phyloP scores from a whole-genome alignment of 23 tunicate species.

The Ascidia mentula region DNA sequence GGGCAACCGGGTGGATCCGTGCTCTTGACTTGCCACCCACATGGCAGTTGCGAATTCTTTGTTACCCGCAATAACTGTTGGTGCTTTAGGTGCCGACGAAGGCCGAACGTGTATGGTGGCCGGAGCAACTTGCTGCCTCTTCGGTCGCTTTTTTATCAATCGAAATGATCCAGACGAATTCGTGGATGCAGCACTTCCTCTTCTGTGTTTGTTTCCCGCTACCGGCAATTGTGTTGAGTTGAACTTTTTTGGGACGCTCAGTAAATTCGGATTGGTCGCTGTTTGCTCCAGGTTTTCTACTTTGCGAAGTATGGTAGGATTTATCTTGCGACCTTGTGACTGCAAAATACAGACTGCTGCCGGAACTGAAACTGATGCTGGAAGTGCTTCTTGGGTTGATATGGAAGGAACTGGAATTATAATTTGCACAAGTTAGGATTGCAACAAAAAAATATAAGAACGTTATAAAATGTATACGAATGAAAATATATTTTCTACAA shows the following conservation, averaged over 20 bases:
- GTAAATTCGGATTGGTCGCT: neutral
- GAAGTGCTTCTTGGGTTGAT: neutral
- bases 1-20: neutral
- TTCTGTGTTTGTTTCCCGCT: slow-evolving; percentile 19
- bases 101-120: neutral
- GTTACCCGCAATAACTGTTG: neutral
- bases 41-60: slow-evolving; percentile 18
- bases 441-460: too few relatives aligned
- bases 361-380: neutral
- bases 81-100: slow-evolving; percentile 17
- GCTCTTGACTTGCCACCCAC: slow-evolving; percentile 14
- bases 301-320: neutral
- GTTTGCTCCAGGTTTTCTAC: neutral
- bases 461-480: too few relatives aligned
- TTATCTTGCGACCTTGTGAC: neutral
- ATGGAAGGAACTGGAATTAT: neutral
- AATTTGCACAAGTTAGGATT: too few relatives aligned
- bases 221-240: neutral
- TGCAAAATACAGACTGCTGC: neutral
- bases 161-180: slow-evolving; percentile 11
- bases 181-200: slow-evolving; percentile 17
- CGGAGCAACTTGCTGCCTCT: neutral
- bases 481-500: too few relatives aligned
- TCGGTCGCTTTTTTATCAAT: slow-evolving; percentile 13
- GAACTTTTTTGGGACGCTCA: neutral